A percentile compares a stretch with the other conserved stretches of the same genome.
phyloP scores from a whole-genome alignment of 1,140 invertebrate species.

The Listronotus bonariensis region DNA sequence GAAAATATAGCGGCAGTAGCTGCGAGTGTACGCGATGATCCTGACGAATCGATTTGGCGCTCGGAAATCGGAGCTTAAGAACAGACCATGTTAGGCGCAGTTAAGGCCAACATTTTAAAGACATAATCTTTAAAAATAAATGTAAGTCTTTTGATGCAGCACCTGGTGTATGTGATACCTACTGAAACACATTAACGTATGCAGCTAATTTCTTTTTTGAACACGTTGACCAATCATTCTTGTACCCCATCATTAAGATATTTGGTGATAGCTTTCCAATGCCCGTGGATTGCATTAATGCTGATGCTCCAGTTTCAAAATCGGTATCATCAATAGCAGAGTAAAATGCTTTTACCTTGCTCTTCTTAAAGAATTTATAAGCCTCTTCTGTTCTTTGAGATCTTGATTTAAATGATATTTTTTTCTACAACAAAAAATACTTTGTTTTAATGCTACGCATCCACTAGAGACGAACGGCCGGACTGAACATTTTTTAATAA shows the following conservation, averaged over 20 bases:
- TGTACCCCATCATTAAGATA: constrained; percentile 93
- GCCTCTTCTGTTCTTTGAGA: constrained; percentile 65
- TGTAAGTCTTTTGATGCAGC: too few relatives aligned
- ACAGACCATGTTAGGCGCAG: too few relatives aligned
- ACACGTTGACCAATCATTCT: constrained; percentile 83
- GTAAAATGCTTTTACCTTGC: constrained; percentile 89
- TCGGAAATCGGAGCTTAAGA: too few relatives aligned
- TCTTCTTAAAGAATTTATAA: constrained; percentile 73
- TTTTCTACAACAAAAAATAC: constrained; percentile 58
- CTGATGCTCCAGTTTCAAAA: constrained; percentile 79
- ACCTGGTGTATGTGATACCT: too few relatives aligned
- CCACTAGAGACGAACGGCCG: too few relatives aligned
- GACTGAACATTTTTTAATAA: too few relatives aligned
- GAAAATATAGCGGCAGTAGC: too few relatives aligned
- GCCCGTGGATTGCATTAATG: constrained; percentile 79
- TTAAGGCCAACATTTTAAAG: too few relatives aligned
- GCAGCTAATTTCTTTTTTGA: constrained; percentile 73
- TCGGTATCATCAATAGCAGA: constrained; percentile 75
- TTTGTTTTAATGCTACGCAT: too few relatives aligned
- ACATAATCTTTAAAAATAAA: too few relatives aligned
- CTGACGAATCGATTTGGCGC: too few relatives aligned
- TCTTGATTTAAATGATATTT: constrained; percentile 69
- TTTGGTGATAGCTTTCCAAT: constrained; percentile 93
- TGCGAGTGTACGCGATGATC: too few relatives aligned
- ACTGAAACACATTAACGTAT: constrained; percentile 96